These are phyloP conservation scores for Nymphalis polychloros DNA, from an alignment of 2,888 invertebrate genomes.

Conservation along the genomic window DNA sequence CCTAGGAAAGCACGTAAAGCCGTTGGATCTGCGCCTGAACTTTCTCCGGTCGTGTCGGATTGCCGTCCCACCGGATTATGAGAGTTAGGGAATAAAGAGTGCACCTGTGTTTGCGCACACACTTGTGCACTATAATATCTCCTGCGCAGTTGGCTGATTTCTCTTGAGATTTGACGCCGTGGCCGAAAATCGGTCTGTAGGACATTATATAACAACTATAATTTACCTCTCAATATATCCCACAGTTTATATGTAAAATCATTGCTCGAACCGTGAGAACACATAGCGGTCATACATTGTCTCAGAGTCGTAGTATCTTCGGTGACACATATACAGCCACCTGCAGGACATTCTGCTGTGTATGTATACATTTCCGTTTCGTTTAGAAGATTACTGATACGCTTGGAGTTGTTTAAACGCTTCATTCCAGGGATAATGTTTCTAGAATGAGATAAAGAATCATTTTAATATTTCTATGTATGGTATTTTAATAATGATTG, in stretches of 20 bases:
- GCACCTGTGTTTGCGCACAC: too few species aligned
- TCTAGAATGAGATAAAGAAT: constrained; percentile 48
- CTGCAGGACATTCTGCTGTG: constrained; percentile 67
- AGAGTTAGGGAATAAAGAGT: too few species aligned
- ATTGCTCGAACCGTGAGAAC: constrained; percentile 65
- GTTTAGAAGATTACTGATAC: constrained; percentile 61
- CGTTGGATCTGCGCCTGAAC: too few species aligned
- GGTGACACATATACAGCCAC: constrained; percentile 69
- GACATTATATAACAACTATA: constrained; percentile 2
- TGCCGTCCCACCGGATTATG: too few species aligned
- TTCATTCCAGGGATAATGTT: constrained; percentile 54
- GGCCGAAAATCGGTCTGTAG: too few species aligned
- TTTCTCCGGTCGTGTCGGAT: too few species aligned
- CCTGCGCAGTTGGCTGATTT: too few species aligned
- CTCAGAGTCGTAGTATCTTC: constrained; percentile 64
- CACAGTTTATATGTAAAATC: constrained; percentile 77
- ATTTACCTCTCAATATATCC: constrained; percentile 72
- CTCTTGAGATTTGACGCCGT: too few species aligned
- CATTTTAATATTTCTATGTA: background rate
- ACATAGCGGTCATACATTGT: constrained; percentile 62
- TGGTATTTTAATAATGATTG: too few species aligned
- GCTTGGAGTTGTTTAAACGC: constrained; percentile 56
- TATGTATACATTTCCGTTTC: constrained; percentile 75
- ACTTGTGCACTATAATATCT: too few species aligned
- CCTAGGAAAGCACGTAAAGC: too few species aligned